phyloP scores from a whole-genome alignment of 2,113 vertebrate genomes.

The Carassius carassius region DNA sequence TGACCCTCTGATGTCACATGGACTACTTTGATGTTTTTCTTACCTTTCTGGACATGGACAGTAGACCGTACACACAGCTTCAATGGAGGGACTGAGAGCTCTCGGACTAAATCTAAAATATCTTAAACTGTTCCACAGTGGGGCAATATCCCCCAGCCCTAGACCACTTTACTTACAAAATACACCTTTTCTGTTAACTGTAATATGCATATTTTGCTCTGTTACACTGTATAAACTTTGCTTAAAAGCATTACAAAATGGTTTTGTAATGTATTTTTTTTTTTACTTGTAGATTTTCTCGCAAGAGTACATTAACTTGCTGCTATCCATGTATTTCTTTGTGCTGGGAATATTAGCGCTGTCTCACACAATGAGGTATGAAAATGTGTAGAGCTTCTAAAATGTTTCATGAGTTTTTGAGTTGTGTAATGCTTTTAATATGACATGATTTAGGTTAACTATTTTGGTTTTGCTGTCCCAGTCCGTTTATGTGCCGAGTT shows the following conservation, averaged over 20 bases:
- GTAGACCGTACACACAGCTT: too few species aligned
- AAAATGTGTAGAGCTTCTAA: background rate
- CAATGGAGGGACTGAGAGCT: too few species aligned
- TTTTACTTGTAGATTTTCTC: slow-evolving; percentile 86
- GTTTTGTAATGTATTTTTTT: background rate
- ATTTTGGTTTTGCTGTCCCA: slow-evolving; percentile 58
- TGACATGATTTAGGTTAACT: background rate
- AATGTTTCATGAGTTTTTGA: background rate
- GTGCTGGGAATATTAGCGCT: slow-evolving; percentile 93
- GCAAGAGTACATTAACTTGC: slow-evolving; percentile 97
- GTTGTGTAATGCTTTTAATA: background rate
- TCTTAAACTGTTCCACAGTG: too few species aligned
- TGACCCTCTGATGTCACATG: too few species aligned
- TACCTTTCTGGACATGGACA: too few species aligned
- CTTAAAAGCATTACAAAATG: background rate
- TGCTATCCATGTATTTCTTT: slow-evolving; percentile 98
- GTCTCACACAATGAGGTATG: slow-evolving; percentile 96
- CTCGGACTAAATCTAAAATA: too few species aligned
- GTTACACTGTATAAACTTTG: background rate
- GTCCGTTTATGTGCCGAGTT: slow-evolving; percentile 89
- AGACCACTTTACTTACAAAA: too few species aligned
- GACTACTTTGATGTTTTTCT: too few species aligned
- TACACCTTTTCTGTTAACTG: too few species aligned
- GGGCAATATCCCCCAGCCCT: too few species aligned
- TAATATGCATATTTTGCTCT: too few species aligned